These are phyloP conservation scores for Formica selysi DNA, from an alignment of 1,140 invertebrate species.

Conservation along the genomic window DNA sequence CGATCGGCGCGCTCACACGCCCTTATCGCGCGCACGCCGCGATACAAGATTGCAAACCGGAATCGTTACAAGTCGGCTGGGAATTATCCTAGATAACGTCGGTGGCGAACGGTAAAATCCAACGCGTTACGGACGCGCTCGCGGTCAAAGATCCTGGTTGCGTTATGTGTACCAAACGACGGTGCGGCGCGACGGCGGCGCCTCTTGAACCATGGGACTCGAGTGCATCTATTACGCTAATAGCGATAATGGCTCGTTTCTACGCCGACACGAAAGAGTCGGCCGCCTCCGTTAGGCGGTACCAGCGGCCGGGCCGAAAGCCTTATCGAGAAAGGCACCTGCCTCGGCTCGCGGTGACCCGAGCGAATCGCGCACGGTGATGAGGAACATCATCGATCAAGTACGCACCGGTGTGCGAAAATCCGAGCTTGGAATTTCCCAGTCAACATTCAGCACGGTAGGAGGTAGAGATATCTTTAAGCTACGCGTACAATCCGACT, in stretches of 20 bases:
- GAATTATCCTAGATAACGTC: constrained; percentile 58
- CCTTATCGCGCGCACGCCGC: not conserved
- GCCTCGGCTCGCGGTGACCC: constrained; percentile 40
- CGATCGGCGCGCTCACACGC: constrained; percentile 29
- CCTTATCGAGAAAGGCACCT: constrained; percentile 52
- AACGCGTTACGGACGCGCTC: constrained; percentile 20
- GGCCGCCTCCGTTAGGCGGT: constrained; percentile 49
- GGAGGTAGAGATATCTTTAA: constrained; percentile 30
- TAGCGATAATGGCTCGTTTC: constrained; percentile 60
- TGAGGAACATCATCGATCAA: constrained; percentile 51
- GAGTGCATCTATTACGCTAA: constrained; percentile 59
- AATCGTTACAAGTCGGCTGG: constrained; percentile 46
- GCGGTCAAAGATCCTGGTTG: constrained; percentile 26
- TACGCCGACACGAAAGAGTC: constrained; percentile 49
- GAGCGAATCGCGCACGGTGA: constrained; percentile 19
- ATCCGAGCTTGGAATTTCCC: constrained; percentile 50
- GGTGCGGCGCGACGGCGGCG: not conserved
- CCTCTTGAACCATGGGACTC: constrained; percentile 12
- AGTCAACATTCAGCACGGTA: constrained; percentile 33
- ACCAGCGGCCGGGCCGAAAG: not conserved
- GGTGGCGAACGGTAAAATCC: constrained; percentile 58
- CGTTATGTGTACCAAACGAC: not conserved
- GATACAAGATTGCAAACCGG: constrained; percentile 59
- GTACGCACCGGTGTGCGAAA: constrained; percentile 52
- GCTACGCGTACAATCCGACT: not conserved